Evolutionary conservation across 2,888 invertebrate genomes (phyloP).

Genomic region (Drosophila testacea): DNA sequence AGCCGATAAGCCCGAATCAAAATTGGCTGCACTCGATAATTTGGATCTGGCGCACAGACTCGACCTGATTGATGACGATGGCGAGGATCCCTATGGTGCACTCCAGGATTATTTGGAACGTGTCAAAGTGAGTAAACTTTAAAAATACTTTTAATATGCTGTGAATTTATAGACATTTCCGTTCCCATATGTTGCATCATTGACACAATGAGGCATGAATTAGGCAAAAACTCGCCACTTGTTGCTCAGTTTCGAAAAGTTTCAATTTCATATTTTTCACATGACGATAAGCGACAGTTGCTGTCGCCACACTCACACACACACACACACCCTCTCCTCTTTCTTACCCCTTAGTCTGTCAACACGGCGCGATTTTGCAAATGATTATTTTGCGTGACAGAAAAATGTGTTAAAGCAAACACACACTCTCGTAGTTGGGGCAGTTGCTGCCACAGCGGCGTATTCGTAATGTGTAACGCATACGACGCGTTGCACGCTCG

Average conservation of each 20-base stretch:
- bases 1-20: constrained; percentile 74
- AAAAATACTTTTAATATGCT: constrained; percentile 9
- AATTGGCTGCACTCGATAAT: constrained; percentile 81
- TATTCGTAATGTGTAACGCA: constrained; percentile 73
- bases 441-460: constrained; percentile 25
- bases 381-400: constrained; percentile 80
- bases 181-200: constrained; percentile 35
- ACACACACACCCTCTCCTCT: constrained; percentile 5
- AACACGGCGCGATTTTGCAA: constrained; percentile 74
- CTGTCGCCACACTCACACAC: constrained; percentile 39
- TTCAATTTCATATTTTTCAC: constrained; percentile 61
- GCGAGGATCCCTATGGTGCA: constrained; percentile 84
- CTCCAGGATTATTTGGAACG: constrained; percentile 84
- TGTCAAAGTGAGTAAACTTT: constrained; percentile 82
- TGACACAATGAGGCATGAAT: constrained; percentile 8
- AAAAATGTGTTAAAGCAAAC: constrained; percentile 75
- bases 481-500: constrained; percentile 74
- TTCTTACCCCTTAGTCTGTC: constrained; percentile 47
- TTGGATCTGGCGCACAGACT: constrained; percentile 81
- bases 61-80: constrained; percentile 79
- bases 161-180: not conserved
- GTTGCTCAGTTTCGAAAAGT: constrained; percentile 41
- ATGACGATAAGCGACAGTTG: constrained; percentile 60
- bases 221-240: constrained; percentile 34
- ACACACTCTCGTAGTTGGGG: constrained; percentile 13